phyloP scores from a whole-genome alignment of 1,140 invertebrate genomes.

The Armadillidium nasatum region DNA sequence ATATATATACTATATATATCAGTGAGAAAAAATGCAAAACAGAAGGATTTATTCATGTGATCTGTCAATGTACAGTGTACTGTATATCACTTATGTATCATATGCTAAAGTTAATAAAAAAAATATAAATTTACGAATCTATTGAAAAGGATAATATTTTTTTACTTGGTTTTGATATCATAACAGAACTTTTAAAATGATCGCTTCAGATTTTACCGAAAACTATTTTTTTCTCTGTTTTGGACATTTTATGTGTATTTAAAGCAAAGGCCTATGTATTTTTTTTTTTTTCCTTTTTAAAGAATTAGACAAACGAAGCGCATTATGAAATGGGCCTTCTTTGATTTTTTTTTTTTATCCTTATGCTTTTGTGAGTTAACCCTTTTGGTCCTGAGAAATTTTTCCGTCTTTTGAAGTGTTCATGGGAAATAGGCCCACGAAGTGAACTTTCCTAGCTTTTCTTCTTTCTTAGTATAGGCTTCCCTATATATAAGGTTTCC shows the following conservation, averaged over 20 bases:
- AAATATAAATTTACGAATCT: too few species aligned
- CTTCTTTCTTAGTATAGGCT: not conserved
- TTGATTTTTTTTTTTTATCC: not conserved
- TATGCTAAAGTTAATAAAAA: too few species aligned
- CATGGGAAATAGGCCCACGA: not conserved
- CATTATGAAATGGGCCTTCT: not conserved
- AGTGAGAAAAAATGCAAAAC: not conserved
- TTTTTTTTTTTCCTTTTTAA: not conserved
- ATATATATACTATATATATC: not conserved
- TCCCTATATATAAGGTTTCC: slow-evolving; percentile 1
- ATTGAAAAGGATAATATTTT: too few species aligned
- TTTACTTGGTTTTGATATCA: too few species aligned
- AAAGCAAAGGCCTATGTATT: too few species aligned
- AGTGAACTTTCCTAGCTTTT: not conserved
- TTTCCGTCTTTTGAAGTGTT: not conserved
- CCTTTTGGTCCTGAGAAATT: not conserved
- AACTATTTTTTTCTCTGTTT: too few species aligned
- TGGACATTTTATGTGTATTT: too few species aligned
- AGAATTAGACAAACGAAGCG: not conserved
- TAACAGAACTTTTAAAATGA: too few species aligned
- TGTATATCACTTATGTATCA: too few species aligned
- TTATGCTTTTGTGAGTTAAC: not conserved
- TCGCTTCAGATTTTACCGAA: too few species aligned
- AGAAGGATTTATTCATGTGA: not conserved
- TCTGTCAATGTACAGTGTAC: not conserved